phyloP scores from a whole-genome alignment of 1,140 invertebrate species.

The Drosophila arizonae region DNA sequence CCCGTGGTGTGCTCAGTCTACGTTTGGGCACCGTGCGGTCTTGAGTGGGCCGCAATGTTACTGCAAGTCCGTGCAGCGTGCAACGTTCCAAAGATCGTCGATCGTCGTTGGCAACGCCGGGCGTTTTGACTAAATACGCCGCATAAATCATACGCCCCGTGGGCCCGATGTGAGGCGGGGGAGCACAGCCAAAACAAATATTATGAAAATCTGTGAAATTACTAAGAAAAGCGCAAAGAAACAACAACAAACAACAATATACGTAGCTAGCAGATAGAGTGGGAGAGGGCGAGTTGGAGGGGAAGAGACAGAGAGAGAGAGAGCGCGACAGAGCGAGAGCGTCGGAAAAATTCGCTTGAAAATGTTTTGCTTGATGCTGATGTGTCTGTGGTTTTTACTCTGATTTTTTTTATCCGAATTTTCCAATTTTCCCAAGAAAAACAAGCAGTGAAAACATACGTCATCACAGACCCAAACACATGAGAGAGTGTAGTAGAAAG shows the following conservation, averaged over 20 bases:
- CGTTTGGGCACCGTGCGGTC: constrained; percentile 65
- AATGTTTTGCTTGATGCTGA: constrained; percentile 14
- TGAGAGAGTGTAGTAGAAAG: not conserved
- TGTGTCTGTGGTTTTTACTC: constrained; percentile 28
- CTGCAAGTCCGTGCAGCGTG: constrained; percentile 39
- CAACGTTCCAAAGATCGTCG: constrained; percentile 39
- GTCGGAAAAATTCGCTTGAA: constrained; percentile 2
- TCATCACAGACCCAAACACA: constrained; percentile 42
- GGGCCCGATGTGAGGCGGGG: no score
- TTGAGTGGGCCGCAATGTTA: constrained; percentile 62
- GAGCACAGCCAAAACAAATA: not conserved
- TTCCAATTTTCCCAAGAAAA: constrained; percentile 22
- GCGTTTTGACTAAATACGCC: constrained; percentile 10
- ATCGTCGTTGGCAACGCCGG: constrained; percentile 14
- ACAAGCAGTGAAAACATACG: constrained; percentile 51
- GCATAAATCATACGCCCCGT: not conserved
- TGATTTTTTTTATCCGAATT: not conserved
- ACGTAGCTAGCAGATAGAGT: not conserved
- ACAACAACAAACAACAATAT: constrained; percentile 23
- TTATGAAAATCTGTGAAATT: constrained; percentile 16
- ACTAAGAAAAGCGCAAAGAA: constrained; percentile 17
- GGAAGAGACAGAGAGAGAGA: not conserved
- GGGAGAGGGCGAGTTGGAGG: not conserved
- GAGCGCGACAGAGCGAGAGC: not conserved
- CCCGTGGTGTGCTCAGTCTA: constrained; percentile 57